Base-by-base conservation (phyloP, 2,888 invertebrate species). In the Epirrhoe tristata region DNA sequence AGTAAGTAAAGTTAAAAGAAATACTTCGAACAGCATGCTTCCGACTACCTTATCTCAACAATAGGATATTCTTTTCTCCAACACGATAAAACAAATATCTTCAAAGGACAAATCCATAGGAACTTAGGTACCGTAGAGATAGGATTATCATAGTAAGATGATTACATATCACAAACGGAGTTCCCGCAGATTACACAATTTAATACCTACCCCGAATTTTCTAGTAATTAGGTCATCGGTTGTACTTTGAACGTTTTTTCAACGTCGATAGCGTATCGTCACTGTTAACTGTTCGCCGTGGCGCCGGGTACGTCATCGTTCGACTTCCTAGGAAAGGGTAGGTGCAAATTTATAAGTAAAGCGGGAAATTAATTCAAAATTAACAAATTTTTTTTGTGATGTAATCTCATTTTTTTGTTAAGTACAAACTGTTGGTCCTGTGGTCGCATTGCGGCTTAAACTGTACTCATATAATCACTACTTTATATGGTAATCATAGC, bases 161-260 rank as follows among this genome's bases (percentile, higher is more conserved):
- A 24, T 24, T 24, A 24, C 24, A 3, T 24, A 24, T 59, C 63
- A 63, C 16, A 58, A 52, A 43, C 10, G 1, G 16, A 57, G 46
- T 31, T 56, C 14, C 58, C 58, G 4, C 14, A 61, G 56, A 52
- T 61, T 61, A 64, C 54, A 61, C 57, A 61, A 56, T 31, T 48
- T 58, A 60, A 36, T 46, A 24, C 17, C 36, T 46, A 24, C 17
- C 36, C 48, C 55, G 17, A 55, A 64, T 61, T 51, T 54, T 58
- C n/a, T 8, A 46, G 46, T 54, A 58, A 65, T 68, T 68, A 68
- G 61, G 64, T 68, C 68, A 64, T 61, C 68, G 54, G 58, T 64
- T 68, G 51, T 64, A 43, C 58, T 50, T 24, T 51, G 58, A 16
- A 52, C n/a, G 52, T 58, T 34, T 54, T 50, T 24, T 51, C 58